Conservation (phyloP, 2,888 invertebrate species). For the Pegoplata infirma region DNA sequence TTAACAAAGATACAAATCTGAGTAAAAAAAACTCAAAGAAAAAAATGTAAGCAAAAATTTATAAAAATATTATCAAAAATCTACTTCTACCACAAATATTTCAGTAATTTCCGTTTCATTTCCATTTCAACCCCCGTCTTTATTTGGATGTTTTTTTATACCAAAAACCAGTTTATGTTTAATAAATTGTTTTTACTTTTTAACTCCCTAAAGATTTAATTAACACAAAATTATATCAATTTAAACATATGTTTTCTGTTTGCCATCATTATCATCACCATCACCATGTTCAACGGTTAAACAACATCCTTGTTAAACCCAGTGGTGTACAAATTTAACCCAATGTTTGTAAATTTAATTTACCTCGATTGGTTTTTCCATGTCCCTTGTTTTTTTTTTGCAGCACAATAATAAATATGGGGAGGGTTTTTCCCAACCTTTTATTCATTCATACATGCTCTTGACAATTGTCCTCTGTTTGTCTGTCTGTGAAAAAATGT, state of each 20-base stretch:
- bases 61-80: no score
- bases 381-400: neutral
- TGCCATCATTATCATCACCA: conserved; percentile 14
- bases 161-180: conserved; percentile 27
- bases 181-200: conserved; percentile 30
- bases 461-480: conserved; percentile 27
- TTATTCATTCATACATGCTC: conserved; percentile 27
- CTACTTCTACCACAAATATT: neutral
- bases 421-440: conserved; percentile 34
- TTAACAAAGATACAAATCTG: conserved; percentile 37
- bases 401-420: conserved; percentile 9
- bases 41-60: neutral
- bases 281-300: conserved; percentile 18
- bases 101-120: conserved; percentile 40
- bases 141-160: neutral
- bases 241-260: conserved; percentile 55
- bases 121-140: neutral
- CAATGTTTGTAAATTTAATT: conserved; percentile 59
- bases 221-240: conserved; percentile 44
- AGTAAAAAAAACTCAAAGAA: no score
- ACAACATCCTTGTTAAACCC: conserved; percentile 9
- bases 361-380: conserved; percentile 54
- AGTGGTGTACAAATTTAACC: conserved; percentile 56
- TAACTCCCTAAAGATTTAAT: conserved; percentile 57
- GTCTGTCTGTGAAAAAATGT: conserved; percentile 31